These are phyloP conservation scores for Dryococelus australis DNA, from an alignment of 2,888 invertebrate genomes.

Conservation along the genomic window DNA sequence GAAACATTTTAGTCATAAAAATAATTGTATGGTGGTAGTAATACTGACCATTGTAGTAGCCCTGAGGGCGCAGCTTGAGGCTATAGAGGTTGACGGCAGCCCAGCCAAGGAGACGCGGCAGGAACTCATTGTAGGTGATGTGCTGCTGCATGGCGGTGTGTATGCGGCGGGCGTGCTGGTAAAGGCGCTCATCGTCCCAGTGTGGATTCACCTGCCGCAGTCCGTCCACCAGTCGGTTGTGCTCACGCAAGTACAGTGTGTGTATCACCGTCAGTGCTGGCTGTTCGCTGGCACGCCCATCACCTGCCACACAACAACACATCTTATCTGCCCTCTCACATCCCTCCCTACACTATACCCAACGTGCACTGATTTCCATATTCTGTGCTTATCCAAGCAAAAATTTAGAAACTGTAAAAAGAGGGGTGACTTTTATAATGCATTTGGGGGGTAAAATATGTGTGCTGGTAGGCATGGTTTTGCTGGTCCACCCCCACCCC, in stretches of 20 bases:
- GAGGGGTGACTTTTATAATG: no score
- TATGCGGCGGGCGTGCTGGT: constrained; percentile 80
- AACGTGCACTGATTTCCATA: no score
- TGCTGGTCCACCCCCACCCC: no score
- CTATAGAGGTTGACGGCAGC: constrained; percentile 89
- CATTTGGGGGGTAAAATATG: no score
- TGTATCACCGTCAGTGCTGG: constrained; percentile 89
- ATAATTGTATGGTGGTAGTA: background rate
- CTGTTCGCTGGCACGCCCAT: constrained; percentile 92
- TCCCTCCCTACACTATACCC: no score
- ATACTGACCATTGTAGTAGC: constrained; percentile 76
- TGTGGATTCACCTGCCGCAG: constrained; percentile 84
- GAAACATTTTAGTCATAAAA: no score
- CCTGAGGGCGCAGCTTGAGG: constrained; percentile 79
- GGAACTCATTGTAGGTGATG: constrained; percentile 85
- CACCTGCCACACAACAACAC: constrained; percentile 62
- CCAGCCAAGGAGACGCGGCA: constrained; percentile 90
- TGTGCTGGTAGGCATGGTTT: no score
- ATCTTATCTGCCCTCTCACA: no score
- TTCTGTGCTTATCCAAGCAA: no score
- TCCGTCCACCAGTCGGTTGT: constrained; percentile 84
- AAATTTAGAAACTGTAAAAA: no score
- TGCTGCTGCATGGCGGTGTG: constrained; percentile 82
- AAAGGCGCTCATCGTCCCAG: constrained; percentile 88
- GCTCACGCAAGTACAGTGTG: constrained; percentile 87